Evolutionary conservation across 2,888 invertebrate species (phyloP).

Genomic region (Drosophila ezoana): DNA sequence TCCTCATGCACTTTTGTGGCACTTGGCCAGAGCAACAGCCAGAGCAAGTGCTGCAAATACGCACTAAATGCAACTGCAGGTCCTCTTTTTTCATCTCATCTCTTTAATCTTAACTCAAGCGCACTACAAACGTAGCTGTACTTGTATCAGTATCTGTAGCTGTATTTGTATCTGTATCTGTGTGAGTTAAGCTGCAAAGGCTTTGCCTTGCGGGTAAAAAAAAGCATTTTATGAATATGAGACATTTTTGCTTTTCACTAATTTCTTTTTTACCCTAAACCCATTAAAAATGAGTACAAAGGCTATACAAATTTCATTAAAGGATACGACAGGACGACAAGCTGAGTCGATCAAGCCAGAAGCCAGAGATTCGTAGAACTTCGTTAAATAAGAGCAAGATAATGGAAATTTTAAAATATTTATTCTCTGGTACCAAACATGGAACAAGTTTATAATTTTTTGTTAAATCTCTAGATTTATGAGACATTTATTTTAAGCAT

Average conservation of each 20-base stretch:
- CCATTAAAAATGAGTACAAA: too few relatives aligned
- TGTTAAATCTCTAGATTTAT: too few relatives aligned
- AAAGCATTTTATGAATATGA: conserved; percentile 11
- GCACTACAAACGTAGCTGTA: conserved; percentile 1
- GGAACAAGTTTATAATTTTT: too few relatives aligned
- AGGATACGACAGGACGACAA: too few relatives aligned
- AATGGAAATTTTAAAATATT: too few relatives aligned
- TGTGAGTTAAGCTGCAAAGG: conserved; percentile 18
- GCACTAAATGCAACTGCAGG: conserved; percentile 37
- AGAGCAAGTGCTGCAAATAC: conserved; percentile 12
- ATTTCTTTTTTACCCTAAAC: neutral
- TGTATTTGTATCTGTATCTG: conserved; percentile 2
- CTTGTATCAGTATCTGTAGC: neutral
- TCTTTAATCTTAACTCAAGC: conserved; percentile 11
- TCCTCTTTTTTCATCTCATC: conserved; percentile 17
- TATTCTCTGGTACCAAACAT: too few relatives aligned
- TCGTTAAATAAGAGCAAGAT: too few relatives aligned
- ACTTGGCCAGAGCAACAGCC: conserved; percentile 18
- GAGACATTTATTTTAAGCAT: too few relatives aligned
- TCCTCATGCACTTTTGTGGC: conserved; percentile 41
- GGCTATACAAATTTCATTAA: too few relatives aligned
- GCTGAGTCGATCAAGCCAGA: too few relatives aligned
- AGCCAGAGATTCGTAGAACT: too few relatives aligned
- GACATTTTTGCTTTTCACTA: conserved; percentile 4
- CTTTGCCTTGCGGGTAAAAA: conserved; percentile 12